These are phyloP conservation scores for Cladorhizidae sp. DNA, from an alignment of 37 sponge, comb jelly and placozoan species.

Conservation along the genomic window DNA sequence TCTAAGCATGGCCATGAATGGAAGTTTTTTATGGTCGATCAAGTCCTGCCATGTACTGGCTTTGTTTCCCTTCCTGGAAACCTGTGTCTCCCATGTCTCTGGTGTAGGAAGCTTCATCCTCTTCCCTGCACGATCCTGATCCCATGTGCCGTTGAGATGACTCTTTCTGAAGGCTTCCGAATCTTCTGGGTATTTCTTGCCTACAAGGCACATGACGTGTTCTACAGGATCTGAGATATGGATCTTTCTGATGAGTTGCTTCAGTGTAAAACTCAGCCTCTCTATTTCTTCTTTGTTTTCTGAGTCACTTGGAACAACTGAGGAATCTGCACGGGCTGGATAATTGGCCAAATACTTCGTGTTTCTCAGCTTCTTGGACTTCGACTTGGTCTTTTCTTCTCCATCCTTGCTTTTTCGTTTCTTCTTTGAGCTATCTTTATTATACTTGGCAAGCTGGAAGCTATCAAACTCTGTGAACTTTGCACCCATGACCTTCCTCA, in stretches of 20 bases:
- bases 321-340: not conserved
- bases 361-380: constrained; percentile 14
- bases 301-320: constrained; percentile 26
- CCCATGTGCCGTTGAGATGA: constrained; percentile 92
- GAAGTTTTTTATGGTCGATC: constrained; percentile 93
- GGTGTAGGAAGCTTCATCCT: constrained; percentile 97
- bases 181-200: constrained; percentile 93
- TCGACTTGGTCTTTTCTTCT: constrained; percentile 32
- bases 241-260: constrained; percentile 97
- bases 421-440: constrained; percentile 85
- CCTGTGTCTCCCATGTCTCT: constrained; percentile 99
- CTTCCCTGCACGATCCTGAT: constrained; percentile 93
- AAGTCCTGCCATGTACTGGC: constrained; percentile 92
- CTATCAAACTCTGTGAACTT: constrained; percentile 93
- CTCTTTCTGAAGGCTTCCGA: constrained; percentile 85
- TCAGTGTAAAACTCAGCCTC: constrained; percentile 91
- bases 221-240: constrained; percentile 95
- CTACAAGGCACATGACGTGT: constrained; percentile 93
- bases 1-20: constrained; percentile 99
- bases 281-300: constrained; percentile 81
- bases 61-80: constrained; percentile 93
- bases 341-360: constrained; percentile 17
- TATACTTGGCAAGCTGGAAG: constrained; percentile 98
- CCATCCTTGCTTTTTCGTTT: constrained; percentile 55
- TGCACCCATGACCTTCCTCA: constrained; percentile 88